Evolutionary conservation across 2,888 invertebrate genomes (phyloP).

Genomic region (Eristalinus sepulchralis): DNA sequence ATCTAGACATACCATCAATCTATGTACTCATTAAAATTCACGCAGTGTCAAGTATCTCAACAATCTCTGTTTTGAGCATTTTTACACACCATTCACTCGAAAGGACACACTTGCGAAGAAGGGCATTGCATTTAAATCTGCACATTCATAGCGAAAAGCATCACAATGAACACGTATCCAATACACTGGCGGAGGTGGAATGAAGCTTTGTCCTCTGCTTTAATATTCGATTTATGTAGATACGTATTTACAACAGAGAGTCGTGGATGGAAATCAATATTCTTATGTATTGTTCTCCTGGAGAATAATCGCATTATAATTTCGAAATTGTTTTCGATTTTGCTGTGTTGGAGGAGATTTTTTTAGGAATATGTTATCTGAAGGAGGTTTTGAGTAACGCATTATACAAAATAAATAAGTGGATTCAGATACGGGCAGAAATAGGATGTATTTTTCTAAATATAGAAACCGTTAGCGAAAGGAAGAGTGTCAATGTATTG

Average conservation of each 20-base stretch:
- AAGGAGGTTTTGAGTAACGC: not conserved
- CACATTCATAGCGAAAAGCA: not conserved
- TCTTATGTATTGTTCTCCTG: not conserved
- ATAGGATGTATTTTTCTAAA: too few relatives aligned
- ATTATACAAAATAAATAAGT: too few relatives aligned
- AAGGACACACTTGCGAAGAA: not conserved
- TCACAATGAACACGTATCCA: not conserved
- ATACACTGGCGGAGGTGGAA: not conserved
- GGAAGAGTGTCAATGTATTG: too few relatives aligned
- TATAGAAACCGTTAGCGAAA: too few relatives aligned
- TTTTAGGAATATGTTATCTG: not conserved
- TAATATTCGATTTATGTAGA: not conserved
- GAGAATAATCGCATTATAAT: not conserved
- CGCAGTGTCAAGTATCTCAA: not conserved
- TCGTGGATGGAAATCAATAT: not conserved
- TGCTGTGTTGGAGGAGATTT: not conserved
- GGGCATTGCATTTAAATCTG: not conserved
- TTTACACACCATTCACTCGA: not conserved
- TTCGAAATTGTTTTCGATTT: not conserved
- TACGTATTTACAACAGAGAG: not conserved
- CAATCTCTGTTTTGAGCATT: not conserved
- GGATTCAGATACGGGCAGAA: too few relatives aligned
- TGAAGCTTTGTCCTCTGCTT: not conserved
- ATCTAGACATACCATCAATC: not conserved
- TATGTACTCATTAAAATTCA: not conserved